Percentiles rank a stretch among this genome's conserved stretches.
Evolutionary conservation across 64 coral and sea anemone species (phyloP).

Genomic region (Porites australiensis): DNA sequence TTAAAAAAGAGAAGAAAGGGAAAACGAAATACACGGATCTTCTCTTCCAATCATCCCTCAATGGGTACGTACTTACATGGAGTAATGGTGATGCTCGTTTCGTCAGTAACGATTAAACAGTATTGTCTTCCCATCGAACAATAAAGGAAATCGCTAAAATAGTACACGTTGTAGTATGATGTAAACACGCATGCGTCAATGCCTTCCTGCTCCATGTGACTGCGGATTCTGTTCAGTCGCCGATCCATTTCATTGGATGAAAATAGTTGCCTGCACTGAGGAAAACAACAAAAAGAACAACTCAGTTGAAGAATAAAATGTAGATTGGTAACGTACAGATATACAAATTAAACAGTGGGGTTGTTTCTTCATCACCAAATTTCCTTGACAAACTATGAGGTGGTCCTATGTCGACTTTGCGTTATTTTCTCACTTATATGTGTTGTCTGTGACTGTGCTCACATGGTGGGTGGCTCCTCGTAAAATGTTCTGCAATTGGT

Average conservation of each 20-base stretch:
- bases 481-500: no score
- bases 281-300: not conserved
- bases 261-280: slow-evolving; percentile 27
- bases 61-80: slow-evolving; percentile 25
- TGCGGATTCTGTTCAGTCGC: slow-evolving; percentile 25
- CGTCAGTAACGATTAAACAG: slow-evolving; percentile 33
- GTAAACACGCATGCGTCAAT: slow-evolving; percentile 61
- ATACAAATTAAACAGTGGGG: no score
- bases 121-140: slow-evolving; percentile 32
- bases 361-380: no score
- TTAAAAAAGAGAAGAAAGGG: not conserved
- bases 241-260: slow-evolving; percentile 57
- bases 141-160: slow-evolving; percentile 57
- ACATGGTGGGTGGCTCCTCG: no score
- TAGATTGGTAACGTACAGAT: no score
- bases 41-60: no score
- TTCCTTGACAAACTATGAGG: no score
- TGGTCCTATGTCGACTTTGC: no score
- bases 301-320: no score
- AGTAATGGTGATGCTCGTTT: slow-evolving; percentile 44
- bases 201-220: slow-evolving; percentile 45
- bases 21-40: no score
- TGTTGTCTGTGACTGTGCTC: no score
- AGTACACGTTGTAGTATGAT: slow-evolving; percentile 54
- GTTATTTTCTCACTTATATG: no score